Evolutionary conservation across 2,113 vertebrate species (phyloP), one percentile per base, ranked within the genome.

Genomic region (Rhagologus leucostigma): DNA sequence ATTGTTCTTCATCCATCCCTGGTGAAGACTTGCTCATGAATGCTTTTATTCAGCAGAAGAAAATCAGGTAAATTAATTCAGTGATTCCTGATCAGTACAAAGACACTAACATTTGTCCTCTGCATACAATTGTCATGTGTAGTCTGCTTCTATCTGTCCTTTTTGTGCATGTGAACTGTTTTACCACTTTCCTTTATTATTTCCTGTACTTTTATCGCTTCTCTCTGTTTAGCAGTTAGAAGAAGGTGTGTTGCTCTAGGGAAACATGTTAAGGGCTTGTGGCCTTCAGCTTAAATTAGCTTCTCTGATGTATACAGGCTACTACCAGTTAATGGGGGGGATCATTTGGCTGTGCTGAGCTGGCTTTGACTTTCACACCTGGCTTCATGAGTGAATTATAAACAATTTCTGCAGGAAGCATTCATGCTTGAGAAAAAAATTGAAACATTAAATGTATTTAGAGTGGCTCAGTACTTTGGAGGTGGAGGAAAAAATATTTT

Each of bases 391-490:
- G 13, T 89, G 47, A 63, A 35, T 74, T 96, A 44, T 49, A 67
- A 96, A 93, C 57, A 88, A 88, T 80, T 92, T 87, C 74, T 71
- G 22, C 35, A 88, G 77, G 30, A 96, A 85, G 29, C 22, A 84
- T 50, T 69, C 2, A 0, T 57, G 16, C 84, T 39, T 3, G 53
- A 73, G 73, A 91, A 88, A 82, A 63, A 89, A 79, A 57, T 2
- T 16, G 3, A 69, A 83, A 52, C 86, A 87, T 67, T 96, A 80
- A 94, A 76, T 89, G 49, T 86, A 19, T 88, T 95, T 96, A 80
- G 80, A 90, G 56, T 62, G 56, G n/a, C 79, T 92, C 19, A 32
- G 19, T 86, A 89, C 50, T 81, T 93, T 74, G 13, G 69, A 60
- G 49, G 24, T 62, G 33, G 47, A 87, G 83, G 78, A 49, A 39